phyloP scores from a whole-genome alignment of 1,140 invertebrate genomes.

The Stratiolaelaps scimitus region DNA sequence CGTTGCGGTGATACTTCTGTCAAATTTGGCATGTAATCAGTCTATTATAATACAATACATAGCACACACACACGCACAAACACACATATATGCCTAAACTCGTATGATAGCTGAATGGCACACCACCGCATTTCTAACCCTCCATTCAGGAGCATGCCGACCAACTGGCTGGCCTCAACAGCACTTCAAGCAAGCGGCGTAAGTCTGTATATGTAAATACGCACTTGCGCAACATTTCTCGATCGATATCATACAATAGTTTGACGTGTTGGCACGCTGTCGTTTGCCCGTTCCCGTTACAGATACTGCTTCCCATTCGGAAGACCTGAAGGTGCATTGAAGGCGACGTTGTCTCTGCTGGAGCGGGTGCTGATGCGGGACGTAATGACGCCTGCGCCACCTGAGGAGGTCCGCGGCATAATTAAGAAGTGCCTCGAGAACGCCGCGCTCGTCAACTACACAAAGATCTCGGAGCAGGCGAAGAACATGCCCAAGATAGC shows the following conservation, averaged over 20 bases:
- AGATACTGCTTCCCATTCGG: slow-evolving; percentile 98
- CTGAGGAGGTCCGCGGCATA: slow-evolving; percentile 86
- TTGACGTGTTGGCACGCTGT: slow-evolving; percentile 6
- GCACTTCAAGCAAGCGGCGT: no score
- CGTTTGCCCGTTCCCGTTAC: slow-evolving; percentile 35
- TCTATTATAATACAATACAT: no score
- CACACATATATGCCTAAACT: no score
- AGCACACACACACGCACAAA: neutral
- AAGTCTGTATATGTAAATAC: no score
- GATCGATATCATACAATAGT: no score
- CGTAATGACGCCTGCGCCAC: slow-evolving; percentile 87
- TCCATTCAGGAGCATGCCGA: no score
- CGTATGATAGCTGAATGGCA: no score
- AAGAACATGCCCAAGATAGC: slow-evolving; percentile 51
- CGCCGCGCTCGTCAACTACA: slow-evolving; percentile 94
- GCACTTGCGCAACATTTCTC: slow-evolving; percentile 2
- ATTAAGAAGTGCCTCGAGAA: slow-evolving; percentile 95
- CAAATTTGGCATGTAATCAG: no score
- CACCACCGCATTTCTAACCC: no score
- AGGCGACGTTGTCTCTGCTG: slow-evolving; percentile 84
- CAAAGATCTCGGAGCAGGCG: slow-evolving; percentile 83
- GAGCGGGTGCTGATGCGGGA: slow-evolving; percentile 98
- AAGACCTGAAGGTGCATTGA: slow-evolving; percentile 87
- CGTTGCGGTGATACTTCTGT: no score
- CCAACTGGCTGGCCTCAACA: no score